Base-by-base conservation (phyloP, 2,888 invertebrate species). In the Dendrolimus houi region DNA sequence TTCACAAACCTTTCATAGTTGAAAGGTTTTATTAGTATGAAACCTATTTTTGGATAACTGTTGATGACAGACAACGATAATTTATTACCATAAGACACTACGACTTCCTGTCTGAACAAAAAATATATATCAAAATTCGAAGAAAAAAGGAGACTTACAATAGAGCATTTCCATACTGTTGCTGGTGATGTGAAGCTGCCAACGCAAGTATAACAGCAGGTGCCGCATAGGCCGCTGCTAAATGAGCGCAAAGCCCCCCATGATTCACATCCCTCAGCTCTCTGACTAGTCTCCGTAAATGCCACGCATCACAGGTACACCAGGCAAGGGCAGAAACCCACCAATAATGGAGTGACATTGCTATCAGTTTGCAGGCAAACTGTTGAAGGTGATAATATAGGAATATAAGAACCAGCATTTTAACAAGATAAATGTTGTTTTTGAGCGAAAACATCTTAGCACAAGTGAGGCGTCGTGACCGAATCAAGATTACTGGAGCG, bases 231-330 rank as follows among this genome's bases (percentile, higher is more conserved):
- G 98, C 98, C 75, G 97, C 93, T 13, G 96, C 95, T 69, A 97
- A 96, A 79, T 97, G 98, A 79, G 98, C 97, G 77, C 97, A 96
- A 60, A 98, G 96, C 52, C 96, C 96, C 7, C 97, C 98, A 81
- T 98, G 97, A 91, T 99, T 98, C 55, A 99, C 97, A 83, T 98
- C 98, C 6, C 98, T 92, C 92, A 98, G 95, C 88, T 98, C 98
- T 2, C 98, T 97, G 67, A 99, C 88, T 94, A 98, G 96, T 54
- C 99, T 93, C 75, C 98, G 97, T 59, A 98, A 91, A 85, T 99
- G 98, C 68, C 98, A 93, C 42, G 97, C 96, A 83, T 98, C 98
- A 57, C 98, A 96, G 66, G 98, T 93, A 70, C 96, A 93, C 99
- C 99, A 99, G 17, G 95, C 95, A 74, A 98, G 96, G 12, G 97